phyloP scores from a whole-genome alignment of 64 coral and sea anemone species.

The Montipora efflorescens region DNA sequence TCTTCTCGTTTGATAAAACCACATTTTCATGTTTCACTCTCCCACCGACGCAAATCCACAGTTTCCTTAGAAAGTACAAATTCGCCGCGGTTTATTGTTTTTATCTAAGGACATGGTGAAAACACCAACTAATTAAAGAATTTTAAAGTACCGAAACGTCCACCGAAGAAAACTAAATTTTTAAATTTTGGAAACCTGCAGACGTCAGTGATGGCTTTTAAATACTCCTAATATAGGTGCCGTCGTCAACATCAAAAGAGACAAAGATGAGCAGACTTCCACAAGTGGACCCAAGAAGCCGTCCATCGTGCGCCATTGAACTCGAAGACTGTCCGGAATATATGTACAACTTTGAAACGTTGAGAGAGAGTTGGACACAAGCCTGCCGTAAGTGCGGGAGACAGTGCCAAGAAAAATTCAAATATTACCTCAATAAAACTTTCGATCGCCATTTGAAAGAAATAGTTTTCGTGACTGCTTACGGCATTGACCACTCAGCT shows the following conservation, averaged over 20 bases:
- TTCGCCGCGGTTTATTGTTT: too few species aligned
- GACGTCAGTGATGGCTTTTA: too few species aligned
- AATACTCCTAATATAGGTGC: too few species aligned
- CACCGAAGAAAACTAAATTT: too few species aligned
- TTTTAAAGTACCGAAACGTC: too few species aligned
- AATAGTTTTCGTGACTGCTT: constrained; percentile 33
- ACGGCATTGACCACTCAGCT: constrained; percentile 6
- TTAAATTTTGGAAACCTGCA: too few species aligned
- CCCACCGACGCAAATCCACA: too few species aligned
- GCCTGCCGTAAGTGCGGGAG: background rate
- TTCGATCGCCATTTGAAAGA: constrained; percentile 37
- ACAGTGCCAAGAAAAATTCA: constrained; percentile 3
- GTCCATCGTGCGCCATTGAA: background rate
- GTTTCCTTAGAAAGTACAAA: too few species aligned
- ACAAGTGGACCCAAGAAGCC: background rate
- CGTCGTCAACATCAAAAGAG: background rate
- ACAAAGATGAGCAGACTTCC: background rate
- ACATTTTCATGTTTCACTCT: too few species aligned
- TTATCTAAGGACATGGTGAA: too few species aligned
- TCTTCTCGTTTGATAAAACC: too few species aligned
- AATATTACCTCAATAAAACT: background rate
- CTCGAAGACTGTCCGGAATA: background rate
- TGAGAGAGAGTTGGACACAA: constrained; percentile 23
- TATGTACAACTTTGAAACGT: constrained; percentile 12
- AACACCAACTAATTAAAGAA: too few species aligned